Percentiles rank a stretch among this genome's conserved stretches.
These are phyloP conservation scores for Setophaga petechia DNA, from an alignment of 2,113 vertebrate genomes.

Conservation along the genomic window DNA sequence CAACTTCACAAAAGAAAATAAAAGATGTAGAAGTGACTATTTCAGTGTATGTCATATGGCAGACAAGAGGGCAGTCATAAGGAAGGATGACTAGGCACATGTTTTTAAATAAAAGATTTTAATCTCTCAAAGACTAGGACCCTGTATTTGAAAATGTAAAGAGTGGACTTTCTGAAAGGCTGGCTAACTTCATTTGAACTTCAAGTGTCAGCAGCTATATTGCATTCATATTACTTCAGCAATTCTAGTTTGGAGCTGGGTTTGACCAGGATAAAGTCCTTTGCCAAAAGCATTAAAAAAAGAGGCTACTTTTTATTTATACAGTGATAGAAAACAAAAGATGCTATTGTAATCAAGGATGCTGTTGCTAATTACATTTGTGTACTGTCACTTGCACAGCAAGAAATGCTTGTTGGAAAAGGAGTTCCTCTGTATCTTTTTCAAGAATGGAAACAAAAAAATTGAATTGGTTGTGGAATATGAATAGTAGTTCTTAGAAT, in stretches of 20 bases:
- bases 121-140: not conserved
- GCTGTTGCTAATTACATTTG: not conserved
- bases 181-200: not conserved
- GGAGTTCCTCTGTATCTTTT: not conserved
- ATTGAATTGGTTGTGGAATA: not conserved
- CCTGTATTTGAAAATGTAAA: not conserved
- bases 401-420: not conserved
- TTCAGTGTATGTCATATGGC: not conserved
- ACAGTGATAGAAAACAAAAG: not conserved
- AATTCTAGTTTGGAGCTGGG: not conserved
- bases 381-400: not conserved
- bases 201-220: not conserved
- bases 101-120: not conserved
- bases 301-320: not conserved
- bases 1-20: not conserved
- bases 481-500: not conserved
- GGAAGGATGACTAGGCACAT: not conserved
- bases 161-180: not conserved
- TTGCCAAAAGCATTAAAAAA: not conserved
- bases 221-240: not conserved
- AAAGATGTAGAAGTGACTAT: not conserved
- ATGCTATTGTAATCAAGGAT: not conserved
- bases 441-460: not conserved
- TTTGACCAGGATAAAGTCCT: not conserved
- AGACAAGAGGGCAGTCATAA: not conserved